Conservation (phyloP, 37 sponge, comb jelly and placozoan species). For the Diacarnus erythraeanus region DNA sequence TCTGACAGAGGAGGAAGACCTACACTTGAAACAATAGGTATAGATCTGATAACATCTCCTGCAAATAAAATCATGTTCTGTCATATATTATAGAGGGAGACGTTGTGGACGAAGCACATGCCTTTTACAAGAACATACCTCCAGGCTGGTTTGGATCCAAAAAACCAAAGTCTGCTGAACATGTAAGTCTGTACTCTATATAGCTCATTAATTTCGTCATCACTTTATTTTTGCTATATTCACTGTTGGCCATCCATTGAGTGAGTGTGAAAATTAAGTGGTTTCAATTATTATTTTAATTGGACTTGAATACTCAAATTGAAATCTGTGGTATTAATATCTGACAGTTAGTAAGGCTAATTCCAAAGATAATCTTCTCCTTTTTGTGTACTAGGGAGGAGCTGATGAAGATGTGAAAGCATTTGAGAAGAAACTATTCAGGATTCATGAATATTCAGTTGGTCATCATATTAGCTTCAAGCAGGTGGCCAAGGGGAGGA, state of each 20-base stretch:
- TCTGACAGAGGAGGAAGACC: slow-evolving; percentile 40
- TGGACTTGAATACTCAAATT: no score
- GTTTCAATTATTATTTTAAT: no score
- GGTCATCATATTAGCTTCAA: slow-evolving; percentile 26
- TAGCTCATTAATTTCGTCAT: no score
- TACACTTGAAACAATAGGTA: slow-evolving; percentile 7
- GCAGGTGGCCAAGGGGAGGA: slow-evolving; percentile 16
- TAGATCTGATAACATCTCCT: not conserved
- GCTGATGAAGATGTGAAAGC: slow-evolving; percentile 18
- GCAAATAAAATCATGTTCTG: not conserved
- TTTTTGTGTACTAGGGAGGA: slow-evolving; percentile 3
- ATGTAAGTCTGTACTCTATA: no score
- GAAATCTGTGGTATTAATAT: no score
- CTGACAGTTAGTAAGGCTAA: no score
- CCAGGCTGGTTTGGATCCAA: slow-evolving; percentile 23
- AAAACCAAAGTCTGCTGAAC: slow-evolving; percentile 20
- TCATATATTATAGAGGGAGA: slow-evolving; percentile 54
- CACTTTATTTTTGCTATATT: no score
- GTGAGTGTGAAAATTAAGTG: no score
- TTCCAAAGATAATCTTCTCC: not conserved
- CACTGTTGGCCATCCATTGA: no score
- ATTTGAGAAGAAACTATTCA: not conserved
- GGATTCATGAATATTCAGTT: not conserved
- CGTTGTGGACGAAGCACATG: slow-evolving; percentile 19
- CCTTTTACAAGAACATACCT: slow-evolving; percentile 44